Evolutionary conservation across 2,888 invertebrate species (phyloP), one percentile per base, ranked within the genome.

Genomic region (Neoscelio sp.): DNA sequence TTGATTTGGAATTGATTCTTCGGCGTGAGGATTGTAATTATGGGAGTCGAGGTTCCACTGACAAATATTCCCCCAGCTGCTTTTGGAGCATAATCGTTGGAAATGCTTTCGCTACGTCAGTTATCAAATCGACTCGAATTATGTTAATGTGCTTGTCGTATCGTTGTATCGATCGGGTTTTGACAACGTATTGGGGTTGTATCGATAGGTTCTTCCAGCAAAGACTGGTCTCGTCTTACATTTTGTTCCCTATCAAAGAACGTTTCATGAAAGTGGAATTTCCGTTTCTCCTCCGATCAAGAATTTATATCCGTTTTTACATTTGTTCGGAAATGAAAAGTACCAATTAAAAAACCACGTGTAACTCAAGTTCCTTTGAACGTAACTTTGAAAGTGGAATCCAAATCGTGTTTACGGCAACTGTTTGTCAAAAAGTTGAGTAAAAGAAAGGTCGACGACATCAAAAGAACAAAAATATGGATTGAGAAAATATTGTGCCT

Each of bases 161-260:
- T 73, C 46, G 62, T 54, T 62, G 60, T 44, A 60, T 62, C 52
- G 71, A 71, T 71, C 71, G 52, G 15, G 60, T 40, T 62, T 71
- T 44, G 33, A 68, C 68, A 58, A 42, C 52, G 48, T 28, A 42
- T 26, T 33, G 26, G 60, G 71, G 60, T 60, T 33, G 50, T 23
- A 60, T 70, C 52, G 23, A 60, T 50, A 70, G 60, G 26, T 58
- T 64, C 48, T 70, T 68, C 18, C 44, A 33, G 48, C 17, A 26
- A 65, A 65, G 13, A 48, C 68, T 20, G 48, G 58, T 70, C 48
- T 60, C 70, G 50, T 60, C 70, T 70, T 70, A 70, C 60, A 40
- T 48, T 65, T 70, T 70, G 38, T 58, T 48, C 50, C 33, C 56
- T 35, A 33, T 58, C 58, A 48, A 58, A 40, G 50, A 12, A 40